These are phyloP conservation scores for Dicranocentrus wangi DNA, from an alignment of 2,888 invertebrate species.

Conservation along the genomic window DNA sequence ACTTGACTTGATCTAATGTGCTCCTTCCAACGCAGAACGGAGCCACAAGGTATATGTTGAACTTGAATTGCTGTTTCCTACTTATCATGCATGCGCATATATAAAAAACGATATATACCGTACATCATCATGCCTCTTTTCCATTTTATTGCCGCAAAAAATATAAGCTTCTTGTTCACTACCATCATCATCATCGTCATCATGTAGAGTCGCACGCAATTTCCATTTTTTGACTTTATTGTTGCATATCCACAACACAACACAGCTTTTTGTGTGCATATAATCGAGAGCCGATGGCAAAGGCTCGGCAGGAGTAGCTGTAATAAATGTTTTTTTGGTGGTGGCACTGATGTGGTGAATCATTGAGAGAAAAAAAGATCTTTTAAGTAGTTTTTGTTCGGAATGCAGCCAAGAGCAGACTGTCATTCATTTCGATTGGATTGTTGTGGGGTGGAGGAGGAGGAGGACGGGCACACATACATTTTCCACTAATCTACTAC, in stretches of 20 bases:
- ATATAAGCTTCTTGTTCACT: no score
- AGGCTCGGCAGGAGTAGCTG: constrained; percentile 9
- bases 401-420: constrained; percentile 7
- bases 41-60: no score
- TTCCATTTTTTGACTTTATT: constrained; percentile 31
- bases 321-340: constrained; percentile 8
- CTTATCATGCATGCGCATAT: no score
- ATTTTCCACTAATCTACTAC: background rate
- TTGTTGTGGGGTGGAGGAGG: constrained; percentile 34
- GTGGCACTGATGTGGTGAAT: background rate
- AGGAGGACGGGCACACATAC: constrained; percentile 20
- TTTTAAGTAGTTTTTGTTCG: constrained; percentile 1
- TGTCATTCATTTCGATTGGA: constrained; percentile 23
- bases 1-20: no score
- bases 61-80: no score
- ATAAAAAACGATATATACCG: no score
- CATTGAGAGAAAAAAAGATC: constrained; percentile 6
- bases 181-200: no score
- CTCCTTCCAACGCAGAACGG: no score
- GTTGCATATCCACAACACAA: background rate
- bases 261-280: no score
- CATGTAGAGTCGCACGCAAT: constrained; percentile 26
- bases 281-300: constrained; percentile 7
- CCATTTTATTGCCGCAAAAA: no score
- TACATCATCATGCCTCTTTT: no score